Conservation (phyloP, 2,888 invertebrate species). For the Diachrysia chrysitis region DNA sequence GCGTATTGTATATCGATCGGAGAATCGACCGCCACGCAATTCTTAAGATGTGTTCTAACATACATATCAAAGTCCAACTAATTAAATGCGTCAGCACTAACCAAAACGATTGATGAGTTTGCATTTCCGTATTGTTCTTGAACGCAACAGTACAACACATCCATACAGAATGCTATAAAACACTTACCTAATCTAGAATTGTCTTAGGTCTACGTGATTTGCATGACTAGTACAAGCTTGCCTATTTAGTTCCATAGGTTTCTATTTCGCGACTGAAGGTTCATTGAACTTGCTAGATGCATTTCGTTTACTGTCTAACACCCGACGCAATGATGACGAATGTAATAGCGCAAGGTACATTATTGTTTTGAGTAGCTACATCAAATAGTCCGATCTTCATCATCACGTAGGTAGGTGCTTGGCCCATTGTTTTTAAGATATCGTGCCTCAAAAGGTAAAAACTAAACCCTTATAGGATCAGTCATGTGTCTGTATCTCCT, state of each 20-base stretch:
- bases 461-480: no score
- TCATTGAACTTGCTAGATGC: conserved; percentile 48
- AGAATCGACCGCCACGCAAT: conserved; percentile 44
- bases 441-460: no score
- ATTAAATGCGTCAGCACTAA: conserved; percentile 37
- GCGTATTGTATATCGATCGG: conserved; percentile 62
- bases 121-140: conserved; percentile 36
- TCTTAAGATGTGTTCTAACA: conserved; percentile 55
- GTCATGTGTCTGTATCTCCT: no score
- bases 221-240: conserved; percentile 36
- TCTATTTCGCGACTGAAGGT: conserved; percentile 36
- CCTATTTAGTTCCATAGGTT: conserved; percentile 33
- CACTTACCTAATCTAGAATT: conserved; percentile 45
- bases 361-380: conserved; percentile 17
- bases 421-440: neutral
- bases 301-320: conserved; percentile 38
- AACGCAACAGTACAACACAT: neutral
- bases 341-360: conserved; percentile 18
- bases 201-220: conserved; percentile 31
- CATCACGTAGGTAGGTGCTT: no score
- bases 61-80: conserved; percentile 53
- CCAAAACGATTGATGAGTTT: conserved; percentile 27
- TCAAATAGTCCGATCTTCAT: conserved; percentile 13
- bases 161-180: conserved; percentile 15
- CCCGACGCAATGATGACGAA: conserved; percentile 19